Base-by-base conservation (phyloP, 1,140 invertebrate genomes). In the Drosophila kikkawai region DNA sequence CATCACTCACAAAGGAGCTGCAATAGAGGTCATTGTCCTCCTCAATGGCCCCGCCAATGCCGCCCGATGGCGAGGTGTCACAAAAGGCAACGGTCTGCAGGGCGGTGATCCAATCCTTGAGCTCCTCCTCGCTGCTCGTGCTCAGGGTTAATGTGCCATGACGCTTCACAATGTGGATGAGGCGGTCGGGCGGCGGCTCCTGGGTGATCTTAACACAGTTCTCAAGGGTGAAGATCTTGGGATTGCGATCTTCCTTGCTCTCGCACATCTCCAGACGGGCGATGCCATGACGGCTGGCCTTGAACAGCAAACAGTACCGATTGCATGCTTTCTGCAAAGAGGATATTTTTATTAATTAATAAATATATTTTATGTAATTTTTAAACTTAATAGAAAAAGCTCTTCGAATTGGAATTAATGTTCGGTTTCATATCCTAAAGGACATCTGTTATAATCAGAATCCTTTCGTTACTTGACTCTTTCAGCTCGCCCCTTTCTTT, bases 11-110 rank as follows among this genome's bases (percentile, higher is more conserved):
- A 80, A 91, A 93, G 79, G 96, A 96, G 32, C 96, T 96, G 78
- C 96, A 97, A 82, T 97, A 97, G 3, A 98, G 92, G 92, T 97
- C 96, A 93, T 97, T 97, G 84, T 97, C 96, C 94, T 98, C 96
- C 93, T 97, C 96, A 80, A 97, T 96, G 36, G 94, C 93, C 63
- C 85, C 78, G 19, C 85, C 80, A 32, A 50, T 80, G 42, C 7
- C 75, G 26, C n/a, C 75, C 70, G 57, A 59, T 36, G 59, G 68
- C 75, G 80, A 70, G 39, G 95, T 95, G 75, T 95, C 95, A 79
- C 95, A 95, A 90, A 98, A 98, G 19, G 97, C 96, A n/a, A 97
- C 96, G 45, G 95, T 95, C 83, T 97, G 97, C 47, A 97, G 94
- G 48, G 96, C 95, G 48, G 93, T 94, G 7, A 97, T 94, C 97